Base-by-base conservation (phyloP, 64 coral and sea anemone genomes). In the Anthopleura sola region DNA sequence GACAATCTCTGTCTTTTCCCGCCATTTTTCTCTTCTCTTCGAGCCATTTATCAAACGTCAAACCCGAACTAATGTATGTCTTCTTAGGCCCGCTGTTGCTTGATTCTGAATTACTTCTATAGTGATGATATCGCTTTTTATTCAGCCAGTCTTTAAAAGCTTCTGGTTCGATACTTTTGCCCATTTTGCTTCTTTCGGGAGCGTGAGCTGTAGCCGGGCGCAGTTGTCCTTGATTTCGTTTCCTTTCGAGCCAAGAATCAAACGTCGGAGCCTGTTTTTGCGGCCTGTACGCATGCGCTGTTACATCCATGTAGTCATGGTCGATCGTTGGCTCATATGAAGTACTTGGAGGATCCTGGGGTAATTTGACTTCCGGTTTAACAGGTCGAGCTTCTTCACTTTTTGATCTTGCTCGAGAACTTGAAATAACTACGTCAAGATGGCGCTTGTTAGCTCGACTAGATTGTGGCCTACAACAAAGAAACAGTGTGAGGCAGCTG, bases 41-140 rank as follows among this genome's bases (percentile, higher is more conserved):
- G 21, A 92, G 94, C 94, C 94, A 97, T 49, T 80, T 83, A 49
- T 97, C 94, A 74, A 92, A 97, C 21, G 94, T 97, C 68, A 97
- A 36, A 16, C 94, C 94, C 17, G 84, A 76, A 82, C 84, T 97
- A 46, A 97, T 87, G 18, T 56, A 97, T 16, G 87, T 81, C 75
- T 97, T 97, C 31, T 85, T 97, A 49, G 85, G 44, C 50, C 68
- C 33, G 1, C 9, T 28, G 5, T 68, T 82, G 17, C 68, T 55
- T 34, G 84, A 60, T 34, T 86, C 87, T 23, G 90, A 92, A 37
- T 88, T 85, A 17, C 88, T 82, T 83, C 88, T 79, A 16, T 48
- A 56, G 17, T 85, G 75, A 11, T 50, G 64, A 50, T 75, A 83
- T 24, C 71, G 68, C 23, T 86, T 85, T 87, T 97, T 97, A 29